A percentile compares a stretch with the other conserved stretches of the same genome.
Conservation (phyloP, 1,140 invertebrate genomes). For the Procambarus virginalis region DNA sequence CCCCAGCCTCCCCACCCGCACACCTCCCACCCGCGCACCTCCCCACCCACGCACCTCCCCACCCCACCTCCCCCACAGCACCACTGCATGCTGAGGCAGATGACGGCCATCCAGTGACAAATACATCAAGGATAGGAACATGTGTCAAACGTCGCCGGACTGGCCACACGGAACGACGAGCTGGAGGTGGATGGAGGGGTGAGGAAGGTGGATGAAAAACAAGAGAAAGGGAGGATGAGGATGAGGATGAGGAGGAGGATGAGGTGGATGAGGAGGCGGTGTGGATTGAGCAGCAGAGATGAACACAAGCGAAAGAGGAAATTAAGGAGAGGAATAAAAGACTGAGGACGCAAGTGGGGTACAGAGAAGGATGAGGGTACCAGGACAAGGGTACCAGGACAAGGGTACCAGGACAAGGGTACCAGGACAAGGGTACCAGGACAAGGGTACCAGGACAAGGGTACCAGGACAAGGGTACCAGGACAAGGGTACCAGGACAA, state of each 20-base stretch:
- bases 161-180: slow-evolving; percentile 40
- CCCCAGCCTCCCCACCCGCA: neutral
- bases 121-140: slow-evolving; percentile 56
- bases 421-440: too few species aligned
- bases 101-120: slow-evolving; percentile 55
- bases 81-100: slow-evolving; percentile 21
- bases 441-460: too few species aligned
- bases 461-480: too few species aligned
- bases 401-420: too few species aligned
- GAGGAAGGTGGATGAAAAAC: neutral
- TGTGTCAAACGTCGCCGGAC: slow-evolving; percentile 52
- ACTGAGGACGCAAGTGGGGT: neutral
- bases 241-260: too few species aligned
- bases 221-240: too few species aligned
- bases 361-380: neutral
- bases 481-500: too few species aligned
- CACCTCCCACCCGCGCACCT: neutral
- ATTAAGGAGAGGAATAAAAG: neutral
- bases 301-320: neutral
- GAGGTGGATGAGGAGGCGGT: neutral
- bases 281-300: neutral
- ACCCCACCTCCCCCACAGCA: neutral
- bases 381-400: too few species aligned
- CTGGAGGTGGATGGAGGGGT: neutral
- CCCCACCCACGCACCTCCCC: too few species aligned